Conservation (phyloP, 2,888 invertebrate species). For the Drosophila lacicola region DNA sequence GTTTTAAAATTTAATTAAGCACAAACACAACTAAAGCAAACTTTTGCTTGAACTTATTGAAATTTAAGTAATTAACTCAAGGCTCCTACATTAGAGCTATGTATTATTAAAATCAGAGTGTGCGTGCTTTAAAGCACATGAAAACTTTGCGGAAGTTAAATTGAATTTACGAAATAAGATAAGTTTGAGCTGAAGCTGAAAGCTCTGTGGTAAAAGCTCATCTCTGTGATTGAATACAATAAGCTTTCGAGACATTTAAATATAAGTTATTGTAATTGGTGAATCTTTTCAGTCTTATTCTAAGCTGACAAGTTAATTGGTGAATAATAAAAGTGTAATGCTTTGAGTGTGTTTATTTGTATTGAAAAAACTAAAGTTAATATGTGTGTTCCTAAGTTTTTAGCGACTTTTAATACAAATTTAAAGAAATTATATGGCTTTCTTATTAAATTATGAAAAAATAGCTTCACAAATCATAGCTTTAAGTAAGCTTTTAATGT, state of each 20-base stretch:
- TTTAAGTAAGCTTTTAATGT: too few species aligned
- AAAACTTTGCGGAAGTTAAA: not conserved
- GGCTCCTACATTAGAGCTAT: not conserved
- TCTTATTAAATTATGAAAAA: too few species aligned
- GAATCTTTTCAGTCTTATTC: not conserved
- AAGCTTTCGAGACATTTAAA: not conserved
- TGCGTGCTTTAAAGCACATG: not conserved
- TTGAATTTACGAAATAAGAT: conserved; percentile 2
- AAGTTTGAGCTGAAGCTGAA: conserved; percentile 1
- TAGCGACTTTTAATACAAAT: too few species aligned
- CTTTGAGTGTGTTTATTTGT: too few species aligned
- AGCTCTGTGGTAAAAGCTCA: not conserved
- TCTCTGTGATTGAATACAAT: not conserved
- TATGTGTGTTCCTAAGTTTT: too few species aligned
- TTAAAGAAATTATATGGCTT: too few species aligned
- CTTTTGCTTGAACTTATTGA: not conserved
- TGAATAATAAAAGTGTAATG: too few species aligned
- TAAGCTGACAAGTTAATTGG: not conserved
- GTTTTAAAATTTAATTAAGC: conserved; percentile 3
- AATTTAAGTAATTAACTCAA: not conserved
- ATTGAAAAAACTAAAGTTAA: too few species aligned
- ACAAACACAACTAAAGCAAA: not conserved
- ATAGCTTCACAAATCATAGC: too few species aligned
- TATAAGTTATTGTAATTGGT: not conserved
- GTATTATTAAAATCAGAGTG: not conserved